Percentiles rank a stretch among this genome's conserved stretches.
These are phyloP conservation scores for Erpornis zantholeuca DNA, from an alignment of 2,113 vertebrate genomes.

Conservation along the genomic window DNA sequence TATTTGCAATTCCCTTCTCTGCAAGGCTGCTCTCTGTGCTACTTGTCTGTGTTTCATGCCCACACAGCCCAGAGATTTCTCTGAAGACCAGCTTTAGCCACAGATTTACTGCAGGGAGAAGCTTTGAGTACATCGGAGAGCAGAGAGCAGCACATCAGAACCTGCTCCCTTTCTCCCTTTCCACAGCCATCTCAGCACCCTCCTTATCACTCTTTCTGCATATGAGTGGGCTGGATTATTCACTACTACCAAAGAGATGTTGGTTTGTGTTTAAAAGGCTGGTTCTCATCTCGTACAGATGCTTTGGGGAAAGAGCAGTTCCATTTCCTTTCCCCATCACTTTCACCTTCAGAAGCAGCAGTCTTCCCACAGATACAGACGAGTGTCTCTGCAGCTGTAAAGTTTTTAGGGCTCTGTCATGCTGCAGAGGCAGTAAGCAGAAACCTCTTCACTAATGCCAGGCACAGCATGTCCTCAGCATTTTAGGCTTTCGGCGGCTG, in stretches of 20 bases:
- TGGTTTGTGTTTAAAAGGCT: not conserved
- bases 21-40: not conserved
- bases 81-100: not conserved
- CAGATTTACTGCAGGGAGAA: not conserved
- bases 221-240: not conserved
- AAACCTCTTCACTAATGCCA: not conserved
- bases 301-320: not conserved
- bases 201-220: fast-evolving
- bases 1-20: not conserved
- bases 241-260: not conserved
- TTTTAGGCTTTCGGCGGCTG: not conserved
- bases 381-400: not conserved
- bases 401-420: not conserved
- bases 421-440: not conserved
- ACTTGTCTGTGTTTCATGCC: fast-evolving
- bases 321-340: not conserved
- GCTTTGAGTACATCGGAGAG: not conserved
- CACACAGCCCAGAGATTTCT: not conserved
- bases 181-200: not conserved
- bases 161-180: not conserved
- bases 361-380: not conserved
- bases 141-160: not conserved
- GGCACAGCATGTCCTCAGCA: not conserved
- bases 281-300: not conserved
- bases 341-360: not conserved